phyloP scores from a whole-genome alignment of 2,888 invertebrate genomes.

The Amphimallon solstitiale region DNA sequence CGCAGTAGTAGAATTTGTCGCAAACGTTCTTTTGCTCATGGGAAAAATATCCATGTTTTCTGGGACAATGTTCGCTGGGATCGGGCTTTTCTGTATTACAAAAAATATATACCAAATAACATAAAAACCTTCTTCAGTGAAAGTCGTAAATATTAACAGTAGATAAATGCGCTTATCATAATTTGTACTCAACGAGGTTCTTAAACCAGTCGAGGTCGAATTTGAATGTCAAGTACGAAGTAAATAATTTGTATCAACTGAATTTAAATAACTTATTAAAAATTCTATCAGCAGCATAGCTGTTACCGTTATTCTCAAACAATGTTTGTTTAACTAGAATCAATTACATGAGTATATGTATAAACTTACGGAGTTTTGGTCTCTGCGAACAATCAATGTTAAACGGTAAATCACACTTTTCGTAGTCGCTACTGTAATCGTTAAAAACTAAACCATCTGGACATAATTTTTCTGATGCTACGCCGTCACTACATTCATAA shows the following conservation, averaged over 20 bases:
- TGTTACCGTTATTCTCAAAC: background rate
- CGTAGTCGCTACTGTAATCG: conserved; percentile 81
- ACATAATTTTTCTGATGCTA: conserved; percentile 80
- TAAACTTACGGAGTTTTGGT: conserved; percentile 80
- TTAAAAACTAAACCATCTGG: conserved; percentile 92
- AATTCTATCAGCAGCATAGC: conserved; percentile 9
- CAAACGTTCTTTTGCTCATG: conserved; percentile 82
- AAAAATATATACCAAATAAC: background rate
- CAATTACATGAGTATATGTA: background rate
- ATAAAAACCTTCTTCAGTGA: background rate
- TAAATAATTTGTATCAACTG: too few species aligned
- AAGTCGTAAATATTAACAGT: background rate
- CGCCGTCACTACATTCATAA: conserved; percentile 81
- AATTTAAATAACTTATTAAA: conserved; percentile 1
- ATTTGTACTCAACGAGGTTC: background rate
- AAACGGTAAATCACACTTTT: conserved; percentile 88
- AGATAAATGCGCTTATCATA: too few species aligned
- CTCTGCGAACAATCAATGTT: conserved; percentile 85
- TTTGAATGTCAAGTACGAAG: conserved; percentile 3
- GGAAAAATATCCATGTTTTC: conserved; percentile 88
- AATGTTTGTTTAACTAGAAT: background rate
- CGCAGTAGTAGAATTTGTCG: conserved; percentile 89
- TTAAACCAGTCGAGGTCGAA: background rate
- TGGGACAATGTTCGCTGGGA: conserved; percentile 78
- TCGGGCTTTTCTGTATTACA: conserved; percentile 74